Conservation (phyloP, 2,113 vertebrate species). For the Chinchilla lanigera region DNA sequence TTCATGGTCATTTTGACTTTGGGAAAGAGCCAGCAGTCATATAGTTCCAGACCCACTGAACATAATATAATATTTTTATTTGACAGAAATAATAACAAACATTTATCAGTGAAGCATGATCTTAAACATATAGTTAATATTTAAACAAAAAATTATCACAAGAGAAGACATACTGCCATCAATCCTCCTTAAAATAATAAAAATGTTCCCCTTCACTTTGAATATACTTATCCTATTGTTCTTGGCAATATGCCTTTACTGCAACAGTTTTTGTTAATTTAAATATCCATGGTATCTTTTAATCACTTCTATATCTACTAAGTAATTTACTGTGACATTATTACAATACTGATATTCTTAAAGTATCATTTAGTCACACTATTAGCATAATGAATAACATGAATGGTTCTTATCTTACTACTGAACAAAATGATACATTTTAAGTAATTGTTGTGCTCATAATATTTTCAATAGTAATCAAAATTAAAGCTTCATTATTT, state of each 20-base stretch:
- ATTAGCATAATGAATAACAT: neutral
- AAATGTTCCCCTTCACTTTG: neutral
- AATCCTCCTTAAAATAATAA: neutral
- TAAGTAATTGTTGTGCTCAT: neutral
- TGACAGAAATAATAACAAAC: neutral
- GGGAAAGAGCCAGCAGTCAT: neutral
- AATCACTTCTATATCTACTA: neutral
- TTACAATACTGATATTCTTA: neutral
- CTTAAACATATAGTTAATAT: neutral
- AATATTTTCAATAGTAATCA: neutral
- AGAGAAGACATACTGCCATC: neutral
- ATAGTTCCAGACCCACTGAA: neutral
- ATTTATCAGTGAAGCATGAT: neutral
- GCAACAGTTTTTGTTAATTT: neutral
- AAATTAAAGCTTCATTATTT: slow-evolving; percentile 37
- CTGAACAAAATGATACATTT: neutral
- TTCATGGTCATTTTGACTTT: neutral
- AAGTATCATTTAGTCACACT: neutral
- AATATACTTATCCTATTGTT: neutral
- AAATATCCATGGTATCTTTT: neutral
- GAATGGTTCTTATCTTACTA: neutral
- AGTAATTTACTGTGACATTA: neutral
- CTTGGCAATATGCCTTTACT: neutral
- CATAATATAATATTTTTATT: neutral
- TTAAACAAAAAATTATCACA: neutral